These are phyloP conservation scores for Taurulus bubalis DNA, from an alignment of 2,113 vertebrate species.

Conservation along the genomic window DNA sequence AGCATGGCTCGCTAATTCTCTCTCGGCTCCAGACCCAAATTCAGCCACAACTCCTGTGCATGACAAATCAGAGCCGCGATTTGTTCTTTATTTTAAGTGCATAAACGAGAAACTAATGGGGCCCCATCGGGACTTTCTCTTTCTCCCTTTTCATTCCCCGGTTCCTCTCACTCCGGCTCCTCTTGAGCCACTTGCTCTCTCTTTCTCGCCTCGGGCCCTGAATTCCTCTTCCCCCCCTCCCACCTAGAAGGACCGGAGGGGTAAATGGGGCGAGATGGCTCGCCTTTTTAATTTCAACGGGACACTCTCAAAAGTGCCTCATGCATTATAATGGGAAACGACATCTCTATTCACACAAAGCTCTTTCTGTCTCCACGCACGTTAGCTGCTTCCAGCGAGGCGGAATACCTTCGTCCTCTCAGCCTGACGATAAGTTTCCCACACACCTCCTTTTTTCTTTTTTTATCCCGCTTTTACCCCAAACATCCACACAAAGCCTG, in stretches of 20 bases:
- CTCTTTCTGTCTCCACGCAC: conserved; percentile 62
- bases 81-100: conserved; percentile 54
- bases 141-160: conserved; percentile 43
- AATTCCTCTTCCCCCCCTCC: conserved; percentile 41
- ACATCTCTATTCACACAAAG: conserved; percentile 73
- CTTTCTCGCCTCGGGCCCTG: conserved; percentile 37
- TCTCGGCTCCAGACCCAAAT: conserved; percentile 22
- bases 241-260: conserved; percentile 7
- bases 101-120: conserved; percentile 59
- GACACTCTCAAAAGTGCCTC: conserved; percentile 66
- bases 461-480: conserved; percentile 28
- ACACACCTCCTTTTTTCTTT: conserved; percentile 47
- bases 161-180: conserved; percentile 31
- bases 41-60: conserved; percentile 25
- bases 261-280: conserved; percentile 43
- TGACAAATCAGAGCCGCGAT: conserved; percentile 40
- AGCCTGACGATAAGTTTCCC: conserved; percentile 59
- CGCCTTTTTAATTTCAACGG: conserved; percentile 59
- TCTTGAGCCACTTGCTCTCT: conserved; percentile 34
- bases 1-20: conserved; percentile 31
- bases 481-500: conserved; percentile 59
- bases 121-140: conserved; percentile 38
- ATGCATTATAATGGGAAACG: conserved; percentile 75
- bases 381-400: conserved; percentile 27
- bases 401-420: conserved; percentile 56